phyloP scores from a whole-genome alignment of 2,888 invertebrate species.

The Acrobasis consociella region DNA sequence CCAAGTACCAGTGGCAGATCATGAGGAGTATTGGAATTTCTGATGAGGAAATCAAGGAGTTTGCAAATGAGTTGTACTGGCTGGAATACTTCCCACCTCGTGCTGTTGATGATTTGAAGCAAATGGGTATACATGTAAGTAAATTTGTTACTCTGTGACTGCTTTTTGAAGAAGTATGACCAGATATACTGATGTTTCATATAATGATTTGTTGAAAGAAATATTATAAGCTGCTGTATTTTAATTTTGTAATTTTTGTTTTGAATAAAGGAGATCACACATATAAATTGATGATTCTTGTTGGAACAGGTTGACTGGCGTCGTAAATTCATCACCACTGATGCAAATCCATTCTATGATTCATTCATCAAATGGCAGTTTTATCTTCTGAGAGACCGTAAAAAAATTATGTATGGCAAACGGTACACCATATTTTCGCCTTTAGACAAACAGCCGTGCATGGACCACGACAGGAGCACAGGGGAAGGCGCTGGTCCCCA shows the following conservation, averaged over 20 bases:
- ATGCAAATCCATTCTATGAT: constrained; percentile 98
- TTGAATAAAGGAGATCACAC: no score
- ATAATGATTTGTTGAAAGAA: no score
- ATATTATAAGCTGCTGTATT: no score
- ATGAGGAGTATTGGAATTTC: constrained; percentile 96
- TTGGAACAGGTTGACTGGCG: constrained; percentile 95
- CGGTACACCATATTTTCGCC: constrained; percentile 98
- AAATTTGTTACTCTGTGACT: no score
- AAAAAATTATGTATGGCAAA: constrained; percentile 98
- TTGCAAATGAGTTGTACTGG: constrained; percentile 96
- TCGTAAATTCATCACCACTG: constrained; percentile 98
- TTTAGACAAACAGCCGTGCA: constrained; percentile 98
- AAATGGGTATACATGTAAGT: constrained; percentile 94
- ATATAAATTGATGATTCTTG: not conserved
- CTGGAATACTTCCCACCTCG: constrained; percentile 98
- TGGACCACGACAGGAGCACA: constrained; percentile 98
- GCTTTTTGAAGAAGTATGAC: not conserved
- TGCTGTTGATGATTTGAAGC: constrained; percentile 92
- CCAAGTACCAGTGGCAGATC: constrained; percentile 99
- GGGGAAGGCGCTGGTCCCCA: constrained; percentile 99
- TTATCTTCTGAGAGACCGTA: constrained; percentile 89
- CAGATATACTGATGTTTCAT: not conserved
- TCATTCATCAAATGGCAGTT: constrained; percentile 99
- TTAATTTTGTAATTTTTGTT: no score
- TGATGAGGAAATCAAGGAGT: constrained; percentile 96